Evolutionary conservation across 2,113 vertebrate species (phyloP).

Genomic region (Aspiorhynchus laticeps): DNA sequence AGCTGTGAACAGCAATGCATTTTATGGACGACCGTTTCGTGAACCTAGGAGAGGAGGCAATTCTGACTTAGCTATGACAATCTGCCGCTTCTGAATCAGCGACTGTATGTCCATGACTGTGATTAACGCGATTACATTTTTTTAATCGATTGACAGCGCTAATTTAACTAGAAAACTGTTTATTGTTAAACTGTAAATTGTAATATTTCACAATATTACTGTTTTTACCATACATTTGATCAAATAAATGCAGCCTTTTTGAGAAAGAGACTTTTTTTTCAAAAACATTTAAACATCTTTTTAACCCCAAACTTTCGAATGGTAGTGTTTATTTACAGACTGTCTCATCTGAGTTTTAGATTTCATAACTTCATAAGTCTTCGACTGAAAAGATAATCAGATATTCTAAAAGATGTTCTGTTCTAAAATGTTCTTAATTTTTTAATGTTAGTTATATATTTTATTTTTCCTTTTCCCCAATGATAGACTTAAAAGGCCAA

Average conservation of each 20-base stretch:
- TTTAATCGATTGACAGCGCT: too few relatives aligned
- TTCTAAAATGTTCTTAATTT: background rate
- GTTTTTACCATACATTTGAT: background rate
- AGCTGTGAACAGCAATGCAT: too few relatives aligned
- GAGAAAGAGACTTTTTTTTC: too few relatives aligned
- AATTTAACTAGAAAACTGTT: too few relatives aligned
- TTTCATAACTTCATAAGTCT: background rate
- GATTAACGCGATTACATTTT: too few relatives aligned
- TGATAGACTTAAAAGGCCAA: slow-evolving; percentile 1
- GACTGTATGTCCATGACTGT: too few relatives aligned
- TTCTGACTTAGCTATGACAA: too few relatives aligned
- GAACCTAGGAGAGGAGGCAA: too few relatives aligned
- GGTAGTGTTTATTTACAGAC: background rate
- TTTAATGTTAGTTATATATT: background rate
- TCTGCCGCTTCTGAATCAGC: too few relatives aligned
- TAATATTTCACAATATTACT: background rate
- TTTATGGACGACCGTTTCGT: too few relatives aligned
- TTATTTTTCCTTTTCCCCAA: background rate
- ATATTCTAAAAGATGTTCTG: background rate
- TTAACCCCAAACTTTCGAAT: background rate
- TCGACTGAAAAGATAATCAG: background rate
- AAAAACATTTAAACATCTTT: background rate
- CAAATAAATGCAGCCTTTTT: background rate
- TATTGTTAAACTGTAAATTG: background rate
- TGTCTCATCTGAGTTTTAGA: background rate